Evolutionary conservation across 2,797 vertebrate genomes (phyloP).

Genomic region (Brachyrhaphis roseni): DNA sequence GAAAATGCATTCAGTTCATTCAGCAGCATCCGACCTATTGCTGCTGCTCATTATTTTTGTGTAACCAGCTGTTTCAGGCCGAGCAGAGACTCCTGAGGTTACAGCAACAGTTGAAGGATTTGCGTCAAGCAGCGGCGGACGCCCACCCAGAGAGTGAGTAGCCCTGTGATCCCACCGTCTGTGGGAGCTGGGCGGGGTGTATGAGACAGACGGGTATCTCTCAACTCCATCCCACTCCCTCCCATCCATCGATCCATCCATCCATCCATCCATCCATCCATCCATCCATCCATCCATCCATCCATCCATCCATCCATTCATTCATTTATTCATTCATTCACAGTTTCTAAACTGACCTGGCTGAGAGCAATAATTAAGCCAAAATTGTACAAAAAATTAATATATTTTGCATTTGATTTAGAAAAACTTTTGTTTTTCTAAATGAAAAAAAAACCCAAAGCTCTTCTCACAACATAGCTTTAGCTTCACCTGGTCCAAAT

Average conservation of each 20-base stretch:
- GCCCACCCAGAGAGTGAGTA: constrained; percentile 96
- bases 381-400: too few relatives aligned
- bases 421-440: too few relatives aligned
- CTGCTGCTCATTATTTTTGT: constrained; percentile 35
- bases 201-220: constrained; percentile 28
- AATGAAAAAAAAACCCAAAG: too few relatives aligned
- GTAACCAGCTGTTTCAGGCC: constrained; percentile 88
- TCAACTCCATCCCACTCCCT: too few relatives aligned
- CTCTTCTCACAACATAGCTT: too few relatives aligned
- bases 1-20: not conserved
- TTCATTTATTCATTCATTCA: too few relatives aligned
- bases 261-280: constrained; percentile 35
- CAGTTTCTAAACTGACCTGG: constrained; percentile 50
- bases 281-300: constrained; percentile 21
- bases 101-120: constrained; percentile 91
- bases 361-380: too few relatives aligned
- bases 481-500: too few relatives aligned
- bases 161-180: constrained; percentile 12
- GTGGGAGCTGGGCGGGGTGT: constrained; percentile 40
- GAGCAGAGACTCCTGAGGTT: constrained; percentile 92
- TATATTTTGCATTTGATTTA: too few relatives aligned
- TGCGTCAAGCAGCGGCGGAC: constrained; percentile 90
- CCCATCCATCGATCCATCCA: too few relatives aligned
- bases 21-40: not conserved
- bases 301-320: constrained; percentile 11